A percentile compares a stretch with the other conserved stretches of the same genome.
Conservation (phyloP, 2,113 vertebrate species). For the Peromyscus californicus region DNA sequence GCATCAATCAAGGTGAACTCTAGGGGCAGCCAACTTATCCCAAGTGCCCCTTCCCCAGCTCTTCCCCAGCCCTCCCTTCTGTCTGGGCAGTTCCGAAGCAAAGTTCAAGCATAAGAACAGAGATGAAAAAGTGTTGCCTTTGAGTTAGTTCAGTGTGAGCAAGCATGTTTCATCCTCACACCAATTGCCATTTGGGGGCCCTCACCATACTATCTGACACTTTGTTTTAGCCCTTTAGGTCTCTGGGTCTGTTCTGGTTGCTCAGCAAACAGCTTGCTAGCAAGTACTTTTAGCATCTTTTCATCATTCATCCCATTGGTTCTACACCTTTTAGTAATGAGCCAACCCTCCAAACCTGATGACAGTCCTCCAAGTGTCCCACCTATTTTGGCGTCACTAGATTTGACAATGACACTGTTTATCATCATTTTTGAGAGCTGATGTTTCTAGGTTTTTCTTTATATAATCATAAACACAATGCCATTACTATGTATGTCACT, state of each 20-base stretch:
- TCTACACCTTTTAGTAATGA: neutral
- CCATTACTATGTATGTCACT: neutral
- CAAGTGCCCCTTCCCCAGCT: constrained; percentile 8
- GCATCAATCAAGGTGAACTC: constrained; percentile 67
- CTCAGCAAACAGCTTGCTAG: neutral
- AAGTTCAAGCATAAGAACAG: neutral
- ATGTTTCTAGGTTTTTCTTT: neutral
- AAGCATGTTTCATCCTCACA: neutral
- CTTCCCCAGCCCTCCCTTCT: neutral
- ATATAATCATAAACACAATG: neutral
- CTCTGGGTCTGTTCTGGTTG: neutral
- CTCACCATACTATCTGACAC: neutral
- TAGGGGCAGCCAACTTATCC: constrained; percentile 33
- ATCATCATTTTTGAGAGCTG: neutral
- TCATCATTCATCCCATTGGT: neutral
- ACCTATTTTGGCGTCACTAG: neutral
- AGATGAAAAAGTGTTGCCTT: neutral
- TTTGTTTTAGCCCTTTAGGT: neutral
- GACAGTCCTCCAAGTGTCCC: neutral
- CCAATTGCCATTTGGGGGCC: too few relatives aligned
- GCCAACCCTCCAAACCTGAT: neutral
- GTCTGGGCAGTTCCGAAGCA: neutral
- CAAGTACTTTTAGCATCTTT: neutral
- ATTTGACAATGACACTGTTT: neutral
- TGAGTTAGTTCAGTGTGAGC: neutral